Conservation (phyloP, 1,140 invertebrate species). For the Habropoda laboriosa region DNA sequence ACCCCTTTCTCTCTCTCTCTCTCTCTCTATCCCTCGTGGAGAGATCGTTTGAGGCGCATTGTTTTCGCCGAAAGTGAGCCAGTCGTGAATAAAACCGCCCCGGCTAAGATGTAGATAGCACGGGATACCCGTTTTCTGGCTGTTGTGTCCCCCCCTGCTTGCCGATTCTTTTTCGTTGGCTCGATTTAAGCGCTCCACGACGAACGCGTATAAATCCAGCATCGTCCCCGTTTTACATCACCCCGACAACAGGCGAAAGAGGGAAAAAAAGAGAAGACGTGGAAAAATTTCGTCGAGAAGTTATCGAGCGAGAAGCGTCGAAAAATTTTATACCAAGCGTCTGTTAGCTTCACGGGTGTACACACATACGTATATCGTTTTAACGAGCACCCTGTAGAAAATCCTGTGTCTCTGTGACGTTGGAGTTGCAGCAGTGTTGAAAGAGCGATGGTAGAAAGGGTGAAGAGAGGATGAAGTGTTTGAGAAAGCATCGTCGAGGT, state of each 20-base stretch:
- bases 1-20: not conserved
- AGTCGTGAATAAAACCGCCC: constrained; percentile 40
- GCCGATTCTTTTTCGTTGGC: constrained; percentile 20
- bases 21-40: too few species aligned
- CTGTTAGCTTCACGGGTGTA: too few species aligned
- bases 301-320: constrained; percentile 1
- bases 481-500: not conserved
- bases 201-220: constrained; percentile 10
- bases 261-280: too few species aligned
- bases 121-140: constrained; percentile 17
- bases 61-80: constrained; percentile 42
- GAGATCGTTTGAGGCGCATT: constrained; percentile 32
- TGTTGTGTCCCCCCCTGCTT: constrained; percentile 1
- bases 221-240: not conserved
- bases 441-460: too few species aligned
- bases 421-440: too few species aligned
- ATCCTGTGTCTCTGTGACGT: not conserved
- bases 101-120: constrained; percentile 27
- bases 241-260: too few species aligned
- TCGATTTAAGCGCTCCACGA: constrained; percentile 7
- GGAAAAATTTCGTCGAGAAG: constrained; percentile 7
- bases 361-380: too few species aligned
- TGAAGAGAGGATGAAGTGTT: not conserved
- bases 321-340: not conserved
- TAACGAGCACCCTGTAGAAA: constrained; percentile 7